These are phyloP conservation scores for Dromococcyx pavoninus DNA, from an alignment of 2,797 vertebrate genomes.

Conservation along the genomic window DNA sequence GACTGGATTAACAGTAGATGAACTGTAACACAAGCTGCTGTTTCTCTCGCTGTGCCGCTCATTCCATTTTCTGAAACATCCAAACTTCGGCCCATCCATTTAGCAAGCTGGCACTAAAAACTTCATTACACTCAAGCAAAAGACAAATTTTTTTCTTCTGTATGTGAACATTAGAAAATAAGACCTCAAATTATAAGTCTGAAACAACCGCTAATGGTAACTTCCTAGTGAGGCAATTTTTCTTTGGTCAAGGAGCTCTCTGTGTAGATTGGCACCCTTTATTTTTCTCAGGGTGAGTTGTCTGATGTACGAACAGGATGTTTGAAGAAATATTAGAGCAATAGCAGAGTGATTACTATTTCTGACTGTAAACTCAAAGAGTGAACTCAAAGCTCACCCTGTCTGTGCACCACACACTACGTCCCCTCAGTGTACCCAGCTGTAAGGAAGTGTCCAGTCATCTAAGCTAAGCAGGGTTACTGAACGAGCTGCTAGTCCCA, in stretches of 20 bases:
- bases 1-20: slow-evolving; percentile 23
- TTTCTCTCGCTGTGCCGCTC: not conserved
- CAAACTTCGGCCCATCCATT: not conserved
- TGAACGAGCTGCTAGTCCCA: not conserved
- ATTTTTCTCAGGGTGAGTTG: not conserved
- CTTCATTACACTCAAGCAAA: not conserved
- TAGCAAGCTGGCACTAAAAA: not conserved
- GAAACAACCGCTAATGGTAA: not conserved
- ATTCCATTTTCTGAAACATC: not conserved
- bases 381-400: not conserved
- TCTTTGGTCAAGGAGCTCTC: not conserved
- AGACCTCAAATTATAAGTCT: not conserved
- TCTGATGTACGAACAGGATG: not conserved
- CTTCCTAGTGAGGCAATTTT: not conserved
- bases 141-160: not conserved
- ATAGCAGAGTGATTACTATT: not conserved
- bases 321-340: not conserved
- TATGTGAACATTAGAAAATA: not conserved
- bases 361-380: not conserved
- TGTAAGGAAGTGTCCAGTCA: not conserved
- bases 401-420: not conserved
- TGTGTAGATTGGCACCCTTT: not conserved
- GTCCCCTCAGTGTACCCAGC: not conserved
- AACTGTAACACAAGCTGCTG: not conserved
- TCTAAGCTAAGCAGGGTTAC: not conserved